Conservation (phyloP, 2,888 invertebrate genomes). For the Andrena dorsata region DNA sequence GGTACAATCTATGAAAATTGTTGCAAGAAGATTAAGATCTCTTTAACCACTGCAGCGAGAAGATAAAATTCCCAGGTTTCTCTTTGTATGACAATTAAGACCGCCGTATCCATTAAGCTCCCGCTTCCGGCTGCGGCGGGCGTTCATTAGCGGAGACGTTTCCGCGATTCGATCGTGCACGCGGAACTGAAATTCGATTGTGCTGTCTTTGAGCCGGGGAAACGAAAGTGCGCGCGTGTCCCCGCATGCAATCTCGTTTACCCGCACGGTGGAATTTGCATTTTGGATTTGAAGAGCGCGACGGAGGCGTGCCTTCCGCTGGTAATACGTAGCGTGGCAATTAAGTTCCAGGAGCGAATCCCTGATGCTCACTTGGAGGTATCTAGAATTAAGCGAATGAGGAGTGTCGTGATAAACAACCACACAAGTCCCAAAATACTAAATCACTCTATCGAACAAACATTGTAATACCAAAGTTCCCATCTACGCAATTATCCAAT, state of each 20-base stretch:
- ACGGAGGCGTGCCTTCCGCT: neutral
- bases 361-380: too few species aligned
- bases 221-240: neutral
- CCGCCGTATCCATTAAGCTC: neutral
- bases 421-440: too few species aligned
- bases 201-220: slow-evolving; percentile 38
- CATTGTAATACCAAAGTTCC: too few species aligned
- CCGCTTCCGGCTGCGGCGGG: neutral
- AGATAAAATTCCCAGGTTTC: neutral
- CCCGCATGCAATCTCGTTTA: slow-evolving; percentile 20
- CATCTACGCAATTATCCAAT: too few species aligned
- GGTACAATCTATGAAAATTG: too few species aligned
- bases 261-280: neutral
- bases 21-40: slow-evolving; percentile 13
- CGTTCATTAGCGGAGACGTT: slow-evolving; percentile 18
- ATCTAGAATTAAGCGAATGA: too few species aligned
- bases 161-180: neutral
- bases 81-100: neutral
- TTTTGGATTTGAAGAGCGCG: slow-evolving; percentile 7
- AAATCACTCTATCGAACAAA: too few species aligned
- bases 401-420: too few species aligned
- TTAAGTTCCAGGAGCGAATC: neutral
- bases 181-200: slow-evolving; percentile 32
- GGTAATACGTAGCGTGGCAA: neutral
- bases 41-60: neutral